Conservation (phyloP, 2,113 vertebrate species). For the Choloepus hoffmanni region DNA sequence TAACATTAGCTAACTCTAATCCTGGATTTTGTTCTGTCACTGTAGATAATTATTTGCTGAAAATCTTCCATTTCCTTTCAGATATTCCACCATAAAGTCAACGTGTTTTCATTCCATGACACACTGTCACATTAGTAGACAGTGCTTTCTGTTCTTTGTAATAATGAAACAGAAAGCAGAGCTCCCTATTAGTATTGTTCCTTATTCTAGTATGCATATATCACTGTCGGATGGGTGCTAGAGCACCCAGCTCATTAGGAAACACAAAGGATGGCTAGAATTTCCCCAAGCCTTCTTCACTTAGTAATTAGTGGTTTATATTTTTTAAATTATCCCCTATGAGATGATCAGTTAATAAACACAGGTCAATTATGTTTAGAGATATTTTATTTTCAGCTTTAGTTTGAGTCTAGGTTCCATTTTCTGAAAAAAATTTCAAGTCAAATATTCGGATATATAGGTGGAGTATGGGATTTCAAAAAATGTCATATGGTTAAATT, state of each 20-base stretch:
- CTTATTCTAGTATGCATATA: not conserved
- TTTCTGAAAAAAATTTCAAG: not conserved
- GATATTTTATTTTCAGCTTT: constrained; percentile 22
- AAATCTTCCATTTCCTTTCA: constrained; percentile 36
- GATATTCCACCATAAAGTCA: not conserved
- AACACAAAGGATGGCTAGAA: not conserved
- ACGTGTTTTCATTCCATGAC: not conserved
- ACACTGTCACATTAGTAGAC: not conserved
- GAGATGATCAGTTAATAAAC: constrained; percentile 17
- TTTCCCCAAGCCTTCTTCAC: not conserved
- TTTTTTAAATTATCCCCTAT: not conserved
- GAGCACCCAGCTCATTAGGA: not conserved
- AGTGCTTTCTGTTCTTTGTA: not conserved
- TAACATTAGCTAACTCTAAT: constrained; percentile 17
- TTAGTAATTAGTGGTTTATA: not conserved
- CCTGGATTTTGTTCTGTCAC: not conserved
- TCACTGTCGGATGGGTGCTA: not conserved
- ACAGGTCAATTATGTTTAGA: not conserved
- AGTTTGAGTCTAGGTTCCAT: constrained; percentile 41
- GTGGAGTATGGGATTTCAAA: not conserved
- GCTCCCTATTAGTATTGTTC: not conserved
- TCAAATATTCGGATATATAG: constrained; percentile 15
- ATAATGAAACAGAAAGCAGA: constrained; percentile 65
- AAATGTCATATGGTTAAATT: not conserved
- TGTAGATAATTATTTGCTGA: constrained; percentile 29